These are phyloP conservation scores for Lomographa bimaculata DNA, from an alignment of 2,888 invertebrate genomes.

Conservation along the genomic window DNA sequence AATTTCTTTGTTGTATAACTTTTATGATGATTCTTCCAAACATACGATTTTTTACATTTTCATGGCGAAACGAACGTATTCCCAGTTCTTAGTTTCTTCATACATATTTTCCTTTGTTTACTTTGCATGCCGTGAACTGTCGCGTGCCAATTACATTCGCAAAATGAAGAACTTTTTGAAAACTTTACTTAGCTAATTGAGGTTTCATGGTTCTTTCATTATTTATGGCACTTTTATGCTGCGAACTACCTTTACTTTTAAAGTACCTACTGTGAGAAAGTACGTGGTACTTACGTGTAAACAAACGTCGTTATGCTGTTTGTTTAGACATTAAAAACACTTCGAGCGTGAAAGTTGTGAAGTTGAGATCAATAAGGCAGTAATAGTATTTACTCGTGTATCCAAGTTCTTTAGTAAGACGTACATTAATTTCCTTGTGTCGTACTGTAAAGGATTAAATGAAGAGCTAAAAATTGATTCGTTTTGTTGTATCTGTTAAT, in stretches of 20 bases:
- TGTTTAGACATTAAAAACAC: constrained; percentile 6
- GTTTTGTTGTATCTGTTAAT: no score
- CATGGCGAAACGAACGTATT: no score
- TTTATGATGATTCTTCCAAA: not conserved
- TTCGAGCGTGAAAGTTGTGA: constrained; percentile 3
- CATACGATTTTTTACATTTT: no score
- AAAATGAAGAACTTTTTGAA: constrained; percentile 1
- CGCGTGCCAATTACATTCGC: not conserved
- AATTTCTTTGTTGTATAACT: constrained; percentile 1
- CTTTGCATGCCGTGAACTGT: no score
- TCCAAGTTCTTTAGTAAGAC: no score
- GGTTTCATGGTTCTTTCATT: constrained; percentile 7
- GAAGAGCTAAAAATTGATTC: no score
- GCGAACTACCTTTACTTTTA: constrained; percentile 5
- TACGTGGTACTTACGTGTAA: constrained; percentile 1
- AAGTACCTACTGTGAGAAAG: constrained; percentile 9
- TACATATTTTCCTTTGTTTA: no score
- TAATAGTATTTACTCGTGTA: not conserved
- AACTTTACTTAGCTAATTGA: constrained; percentile 14
- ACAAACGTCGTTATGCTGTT: constrained; percentile 4
- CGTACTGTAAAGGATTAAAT: no score
- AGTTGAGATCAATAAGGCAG: not conserved
- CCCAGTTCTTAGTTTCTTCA: no score
- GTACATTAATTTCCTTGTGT: no score
- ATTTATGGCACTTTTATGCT: not conserved